Base-by-base conservation (phyloP, 2,797 vertebrate genomes). In the Halcyon smyrnensis region DNA sequence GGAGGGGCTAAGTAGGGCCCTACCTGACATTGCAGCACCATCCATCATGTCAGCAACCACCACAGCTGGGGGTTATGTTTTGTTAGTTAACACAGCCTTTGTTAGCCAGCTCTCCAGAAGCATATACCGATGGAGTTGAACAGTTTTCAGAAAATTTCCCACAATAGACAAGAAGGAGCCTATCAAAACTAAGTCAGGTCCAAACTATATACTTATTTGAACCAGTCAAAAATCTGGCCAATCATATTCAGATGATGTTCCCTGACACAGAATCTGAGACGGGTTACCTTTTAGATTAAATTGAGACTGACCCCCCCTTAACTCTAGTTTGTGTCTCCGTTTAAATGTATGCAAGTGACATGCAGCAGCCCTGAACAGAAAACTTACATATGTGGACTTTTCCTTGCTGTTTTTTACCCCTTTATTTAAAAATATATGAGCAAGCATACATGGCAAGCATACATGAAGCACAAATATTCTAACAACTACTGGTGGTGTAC, bases 41-140 rank as follows among this genome's bases (percentile, higher is more conserved):
- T 96, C 64, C 70, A 89, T 96, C 95, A 94, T 79, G 71, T 90
- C 95, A 95, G 65, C 70, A 94, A 68, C 75, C 59, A 90, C 59
- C 65, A 63, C 59, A 69, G 84, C 88, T 83, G 53, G 41, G 73
- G 50, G 71, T 91, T 65, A 87, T 27, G 77, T 89, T 89, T 91
- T 94, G 62, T 91, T 91, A 79, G 71, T 93, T 94, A 95, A 51
- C 57, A 27, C 5, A 70, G 79, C 56, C 83, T 96, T 93, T 94
- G 78, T 81, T 94, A 87, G 76, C 78, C 73, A 53, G 45, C 51
- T 83, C 34, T 86, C 53, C 65, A 83, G 67, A 9, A n/a, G 59
- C 39, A 65, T 34, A 89, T n/a, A 7, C 37, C 0, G 0, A 37
- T 30, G 76, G 64, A 95, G 73, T 86, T 12, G 45, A 69, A 51